phyloP scores from a whole-genome alignment of 1,140 invertebrate species.

The Proctacanthus coquilletti region DNA sequence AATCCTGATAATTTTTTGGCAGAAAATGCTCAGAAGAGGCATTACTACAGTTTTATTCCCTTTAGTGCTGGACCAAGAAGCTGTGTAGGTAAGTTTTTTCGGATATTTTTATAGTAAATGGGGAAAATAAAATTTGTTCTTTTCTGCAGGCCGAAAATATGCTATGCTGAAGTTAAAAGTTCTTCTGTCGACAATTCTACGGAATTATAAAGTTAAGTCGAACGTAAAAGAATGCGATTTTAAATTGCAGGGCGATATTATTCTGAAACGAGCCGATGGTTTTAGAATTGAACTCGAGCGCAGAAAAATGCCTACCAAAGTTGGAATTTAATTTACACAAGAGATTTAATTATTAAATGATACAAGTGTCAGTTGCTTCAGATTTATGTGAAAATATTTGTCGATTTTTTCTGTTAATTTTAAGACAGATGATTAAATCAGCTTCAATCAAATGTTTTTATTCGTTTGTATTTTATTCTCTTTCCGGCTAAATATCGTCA shows the following conservation, averaged over 20 bases:
- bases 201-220: constrained; percentile 38
- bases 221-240: constrained; percentile 29
- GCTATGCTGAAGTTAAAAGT: constrained; percentile 49
- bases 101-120: background rate
- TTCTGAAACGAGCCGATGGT: constrained; percentile 33
- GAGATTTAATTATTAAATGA: too few species aligned
- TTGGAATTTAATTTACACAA: too few species aligned
- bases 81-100: constrained; percentile 52
- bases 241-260: constrained; percentile 31
- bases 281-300: constrained; percentile 25
- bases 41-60: constrained; percentile 75
- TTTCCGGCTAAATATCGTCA: too few species aligned
- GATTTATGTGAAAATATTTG: too few species aligned
- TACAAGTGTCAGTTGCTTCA: too few species aligned
- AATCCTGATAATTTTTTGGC: constrained; percentile 85
- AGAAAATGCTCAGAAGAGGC: constrained; percentile 59
- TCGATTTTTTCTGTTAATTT: too few species aligned
- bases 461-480: too few species aligned
- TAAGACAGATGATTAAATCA: too few species aligned
- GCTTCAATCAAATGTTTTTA: too few species aligned
- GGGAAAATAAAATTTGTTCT: constrained; percentile 1
- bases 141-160: constrained; percentile 42
- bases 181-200: constrained; percentile 42
- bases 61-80: constrained; percentile 78
- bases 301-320: constrained; percentile 9